Conservation (phyloP, 2,113 vertebrate species). For the Tichodroma muraria region DNA sequence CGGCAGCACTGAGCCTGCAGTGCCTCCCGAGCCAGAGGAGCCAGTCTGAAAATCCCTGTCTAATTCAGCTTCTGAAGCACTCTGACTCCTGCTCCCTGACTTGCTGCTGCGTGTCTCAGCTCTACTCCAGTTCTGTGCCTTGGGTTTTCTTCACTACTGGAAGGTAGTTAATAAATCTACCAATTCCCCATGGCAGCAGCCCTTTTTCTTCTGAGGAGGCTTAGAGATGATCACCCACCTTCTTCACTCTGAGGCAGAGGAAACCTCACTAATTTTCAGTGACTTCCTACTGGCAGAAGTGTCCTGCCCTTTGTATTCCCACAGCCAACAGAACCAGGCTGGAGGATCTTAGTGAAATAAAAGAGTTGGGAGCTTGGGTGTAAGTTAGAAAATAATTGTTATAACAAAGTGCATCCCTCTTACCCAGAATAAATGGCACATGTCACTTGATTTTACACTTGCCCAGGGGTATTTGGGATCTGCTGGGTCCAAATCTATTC, state of each 20-base stretch:
- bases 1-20: neutral
- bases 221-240: neutral
- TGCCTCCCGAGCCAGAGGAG: neutral
- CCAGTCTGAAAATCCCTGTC: neutral
- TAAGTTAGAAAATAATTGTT: neutral
- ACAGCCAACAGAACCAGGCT: neutral
- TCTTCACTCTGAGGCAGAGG: neutral
- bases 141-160: neutral
- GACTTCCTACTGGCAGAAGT: neutral
- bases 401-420: neutral
- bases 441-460: neutral
- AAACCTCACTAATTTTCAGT: neutral
- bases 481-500: neutral
- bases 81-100: neutral
- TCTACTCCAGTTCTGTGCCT: neutral
- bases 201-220: neutral
- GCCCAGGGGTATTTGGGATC: neutral
- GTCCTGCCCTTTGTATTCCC: neutral
- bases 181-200: neutral
- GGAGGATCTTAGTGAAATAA: neutral
- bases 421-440: neutral
- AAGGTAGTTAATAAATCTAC: neutral
- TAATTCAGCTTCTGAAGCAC: neutral
- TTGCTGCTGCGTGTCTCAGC: neutral
- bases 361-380: neutral